phyloP scores from a whole-genome alignment of 1,140 invertebrate species.

The Drosophila nigromelanica region DNA sequence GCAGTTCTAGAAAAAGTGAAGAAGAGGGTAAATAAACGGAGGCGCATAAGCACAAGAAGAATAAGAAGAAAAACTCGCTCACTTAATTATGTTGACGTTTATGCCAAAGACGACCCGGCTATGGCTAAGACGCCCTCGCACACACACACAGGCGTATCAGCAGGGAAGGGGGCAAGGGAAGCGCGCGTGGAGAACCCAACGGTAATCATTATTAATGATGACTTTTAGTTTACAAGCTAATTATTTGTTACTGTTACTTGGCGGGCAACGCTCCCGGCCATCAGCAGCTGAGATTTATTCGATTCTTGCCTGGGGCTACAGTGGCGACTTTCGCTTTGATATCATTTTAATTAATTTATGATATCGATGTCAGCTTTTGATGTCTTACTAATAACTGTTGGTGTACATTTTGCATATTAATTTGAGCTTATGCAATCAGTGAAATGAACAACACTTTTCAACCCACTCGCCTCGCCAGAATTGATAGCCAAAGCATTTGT shows the following conservation, averaged over 20 bases:
- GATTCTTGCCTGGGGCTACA: conserved; percentile 11
- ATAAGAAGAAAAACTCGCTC: conserved; percentile 53
- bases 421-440: conserved; percentile 44
- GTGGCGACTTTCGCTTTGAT: conserved; percentile 64
- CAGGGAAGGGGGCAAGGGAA: not conserved
- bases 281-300: conserved; percentile 14
- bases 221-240: conserved; percentile 83
- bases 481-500: conserved; percentile 4
- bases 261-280: conserved; percentile 24
- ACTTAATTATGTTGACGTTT: conserved; percentile 82
- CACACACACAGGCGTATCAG: conserved; percentile 14
- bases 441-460: conserved; percentile 22
- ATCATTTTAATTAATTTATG: conserved; percentile 80
- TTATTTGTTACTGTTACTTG: conserved; percentile 81
- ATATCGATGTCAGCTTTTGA: conserved; percentile 60
- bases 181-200: conserved; percentile 41
- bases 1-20: conserved; percentile 46
- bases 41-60: not conserved
- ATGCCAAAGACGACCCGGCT: conserved; percentile 46
- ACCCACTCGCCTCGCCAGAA: not conserved
- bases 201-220: conserved; percentile 82
- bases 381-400: conserved; percentile 51
- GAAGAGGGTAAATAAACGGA: conserved; percentile 2
- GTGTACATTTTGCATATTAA: conserved; percentile 63
- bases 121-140: conserved; percentile 32